Evolutionary conservation across 2,113 vertebrate species (phyloP), one percentile per base, ranked within the genome.

Genomic region (Solea solea): DNA sequence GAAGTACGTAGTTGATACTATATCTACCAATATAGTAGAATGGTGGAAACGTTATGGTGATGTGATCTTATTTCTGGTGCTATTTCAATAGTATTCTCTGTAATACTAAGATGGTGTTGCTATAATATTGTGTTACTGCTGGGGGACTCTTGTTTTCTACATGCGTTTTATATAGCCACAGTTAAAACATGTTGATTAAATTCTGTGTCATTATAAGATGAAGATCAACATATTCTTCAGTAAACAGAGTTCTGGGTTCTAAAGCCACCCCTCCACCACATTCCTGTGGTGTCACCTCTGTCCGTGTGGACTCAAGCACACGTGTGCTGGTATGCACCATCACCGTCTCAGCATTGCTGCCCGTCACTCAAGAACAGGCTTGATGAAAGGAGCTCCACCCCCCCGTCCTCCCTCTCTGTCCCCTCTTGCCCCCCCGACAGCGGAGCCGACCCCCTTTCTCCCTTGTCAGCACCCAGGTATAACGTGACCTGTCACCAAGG

Each of bases 391-490:
- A 72, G 46, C 59, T 70, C 75, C 78, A 80, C 83, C 75, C 72
- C 76, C 77, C 74, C 66, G 21, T 63, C 62, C 64, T 76, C 68
- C 61, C 65, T 56, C 48, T 72, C 78, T 77, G 72, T 66, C 71
- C 74, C 67, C 48, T 54, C 69, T 57, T 44, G 57, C 68, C 59
- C 54, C 70, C 58, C 70, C 70, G 78, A 83, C 72, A 82, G 80
- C 81, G 78, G 39, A 60, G 63, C 85, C 88, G 89, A 91, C 90
- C 90, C 77, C 67, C 76, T 86, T 73, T 85, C 69, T 77, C 76
- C 81, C 81, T 85, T 86, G 84, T 91, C 90, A 90, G 74, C 81
- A 83, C 83, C 80, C 87, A 90, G 86, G 87, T 90, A 88, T 84
- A 87, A 91, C 85, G 76, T 74, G 69, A 82, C 85, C 85, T 87